A percentile compares a stretch with the other conserved stretches of the same genome.
phyloP scores from a whole-genome alignment of 2,888 invertebrate species.

The Cryptus armator region DNA sequence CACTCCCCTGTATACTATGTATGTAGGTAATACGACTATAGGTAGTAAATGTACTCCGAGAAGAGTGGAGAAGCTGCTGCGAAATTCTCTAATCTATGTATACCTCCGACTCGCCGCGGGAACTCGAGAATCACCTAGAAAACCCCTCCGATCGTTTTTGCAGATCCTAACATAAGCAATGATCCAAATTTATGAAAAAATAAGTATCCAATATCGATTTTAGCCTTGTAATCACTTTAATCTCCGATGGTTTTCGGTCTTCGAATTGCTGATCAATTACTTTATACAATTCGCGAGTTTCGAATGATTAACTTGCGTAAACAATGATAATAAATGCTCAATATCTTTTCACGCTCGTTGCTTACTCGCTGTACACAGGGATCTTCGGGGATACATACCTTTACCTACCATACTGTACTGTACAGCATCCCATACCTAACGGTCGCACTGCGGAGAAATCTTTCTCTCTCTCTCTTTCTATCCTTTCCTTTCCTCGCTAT shows the following conservation, averaged over 20 bases:
- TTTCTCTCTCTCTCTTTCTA: conserved; percentile 43
- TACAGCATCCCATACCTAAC: conserved; percentile 77
- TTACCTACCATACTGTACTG: conserved; percentile 40
- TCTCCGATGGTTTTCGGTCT: too few species aligned
- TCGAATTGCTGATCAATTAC: neutral
- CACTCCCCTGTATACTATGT: conserved; percentile 73
- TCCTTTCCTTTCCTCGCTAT: conserved; percentile 35
- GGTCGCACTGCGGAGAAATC: conserved; percentile 71
- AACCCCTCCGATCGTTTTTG: conserved; percentile 24
- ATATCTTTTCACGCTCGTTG: neutral
- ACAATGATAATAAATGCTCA: too few species aligned
- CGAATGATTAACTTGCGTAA: neutral
- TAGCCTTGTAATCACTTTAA: too few species aligned
- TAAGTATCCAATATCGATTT: too few species aligned
- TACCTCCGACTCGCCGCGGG: neutral
- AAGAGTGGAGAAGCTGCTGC: conserved; percentile 44
- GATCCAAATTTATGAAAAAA: too few species aligned
- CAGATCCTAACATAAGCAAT: too few species aligned
- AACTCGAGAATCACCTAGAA: conserved; percentile 39
- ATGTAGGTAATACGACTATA: conserved; percentile 61
- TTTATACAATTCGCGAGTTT: neutral
- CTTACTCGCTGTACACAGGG: neutral
- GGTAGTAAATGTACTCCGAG: conserved; percentile 39
- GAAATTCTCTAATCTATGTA: conserved; percentile 29
- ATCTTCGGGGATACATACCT: conserved; percentile 35